Conservation (phyloP, 92 coral and sea anemone species). For the Bergia puertoricense region DNA sequence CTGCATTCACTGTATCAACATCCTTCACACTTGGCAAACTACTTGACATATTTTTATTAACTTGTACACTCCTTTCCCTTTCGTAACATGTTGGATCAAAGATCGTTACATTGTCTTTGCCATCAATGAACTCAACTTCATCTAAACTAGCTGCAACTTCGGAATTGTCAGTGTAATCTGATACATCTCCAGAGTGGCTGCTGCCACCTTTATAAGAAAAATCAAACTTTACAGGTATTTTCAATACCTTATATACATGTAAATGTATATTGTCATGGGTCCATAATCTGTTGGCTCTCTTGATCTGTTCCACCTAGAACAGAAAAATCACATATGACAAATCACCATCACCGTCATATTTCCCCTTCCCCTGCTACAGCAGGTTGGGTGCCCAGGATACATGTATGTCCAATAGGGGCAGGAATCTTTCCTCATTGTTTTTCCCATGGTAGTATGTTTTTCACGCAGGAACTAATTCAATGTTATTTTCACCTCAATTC, state of each 20-base stretch:
- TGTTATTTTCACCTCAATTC: too few species aligned
- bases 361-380: too few species aligned
- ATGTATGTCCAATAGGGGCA: too few species aligned
- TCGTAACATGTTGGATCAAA: conserved; percentile 15
- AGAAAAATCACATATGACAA: neutral
- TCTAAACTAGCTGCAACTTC: conserved; percentile 39
- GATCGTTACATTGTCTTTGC: conserved; percentile 29
- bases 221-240: conserved; percentile 77
- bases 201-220: conserved; percentile 47
- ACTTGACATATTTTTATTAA: conserved; percentile 19
- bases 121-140: conserved; percentile 25
- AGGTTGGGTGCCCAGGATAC: too few species aligned
- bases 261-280: conserved; percentile 89
- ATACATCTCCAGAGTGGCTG: conserved; percentile 44
- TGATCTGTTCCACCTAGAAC: conserved; percentile 75
- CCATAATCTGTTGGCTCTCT: conserved; percentile 92
- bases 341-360: too few species aligned
- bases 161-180: conserved; percentile 18
- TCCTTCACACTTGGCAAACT: neutral
- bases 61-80: conserved; percentile 6
- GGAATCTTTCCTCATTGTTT: too few species aligned
- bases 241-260: conserved; percentile 65
- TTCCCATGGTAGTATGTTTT: too few species aligned
- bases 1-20: neutral
- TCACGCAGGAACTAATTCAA: too few species aligned